These are phyloP conservation scores for Phania funesta DNA, from an alignment of 2,888 invertebrate genomes.

Conservation along the genomic window DNA sequence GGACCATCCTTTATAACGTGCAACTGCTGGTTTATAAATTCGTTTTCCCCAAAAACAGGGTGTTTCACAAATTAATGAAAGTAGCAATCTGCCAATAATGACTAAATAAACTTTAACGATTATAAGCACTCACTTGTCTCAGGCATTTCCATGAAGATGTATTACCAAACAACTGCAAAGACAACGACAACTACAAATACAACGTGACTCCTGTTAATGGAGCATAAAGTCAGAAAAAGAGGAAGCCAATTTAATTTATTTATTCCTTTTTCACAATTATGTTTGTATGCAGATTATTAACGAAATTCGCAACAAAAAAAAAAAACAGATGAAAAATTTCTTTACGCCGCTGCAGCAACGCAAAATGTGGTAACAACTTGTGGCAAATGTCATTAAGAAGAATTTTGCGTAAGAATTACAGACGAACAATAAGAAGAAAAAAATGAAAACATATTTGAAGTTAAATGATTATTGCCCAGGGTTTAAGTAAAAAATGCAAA, in stretches of 20 bases:
- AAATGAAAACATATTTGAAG: conserved; percentile 57
- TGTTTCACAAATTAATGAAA: conserved; percentile 20
- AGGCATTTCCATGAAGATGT: conserved; percentile 38
- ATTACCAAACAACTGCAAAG: conserved; percentile 15
- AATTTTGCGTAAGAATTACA: conserved; percentile 40
- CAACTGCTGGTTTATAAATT: too few species aligned
- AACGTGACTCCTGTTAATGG: not conserved
- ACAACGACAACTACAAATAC: not conserved
- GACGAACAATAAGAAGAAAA: conserved; percentile 21
- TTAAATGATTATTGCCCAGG: conserved; percentile 62
- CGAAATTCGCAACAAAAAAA: conserved; percentile 12
- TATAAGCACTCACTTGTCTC: conserved; percentile 31
- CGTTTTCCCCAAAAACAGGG: not conserved
- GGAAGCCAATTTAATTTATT: conserved; percentile 52
- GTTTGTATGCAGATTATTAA: conserved; percentile 58
- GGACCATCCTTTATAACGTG: too few species aligned
- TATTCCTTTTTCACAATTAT: conserved; percentile 22
- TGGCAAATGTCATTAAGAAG: conserved; percentile 64
- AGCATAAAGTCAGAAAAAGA: conserved; percentile 15
- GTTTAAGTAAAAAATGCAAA: not conserved
- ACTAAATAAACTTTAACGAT: conserved; percentile 36
- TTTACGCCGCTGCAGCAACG: conserved; percentile 16
- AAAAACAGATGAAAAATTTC: conserved; percentile 43
- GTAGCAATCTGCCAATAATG: conserved; percentile 27
- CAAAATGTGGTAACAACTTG: conserved; percentile 63